A percentile compares a stretch with the other conserved stretches of the same genome.
These are phyloP conservation scores for Latheticus oryzae DNA, from an alignment of 2,888 invertebrate species.

Conservation along the genomic window DNA sequence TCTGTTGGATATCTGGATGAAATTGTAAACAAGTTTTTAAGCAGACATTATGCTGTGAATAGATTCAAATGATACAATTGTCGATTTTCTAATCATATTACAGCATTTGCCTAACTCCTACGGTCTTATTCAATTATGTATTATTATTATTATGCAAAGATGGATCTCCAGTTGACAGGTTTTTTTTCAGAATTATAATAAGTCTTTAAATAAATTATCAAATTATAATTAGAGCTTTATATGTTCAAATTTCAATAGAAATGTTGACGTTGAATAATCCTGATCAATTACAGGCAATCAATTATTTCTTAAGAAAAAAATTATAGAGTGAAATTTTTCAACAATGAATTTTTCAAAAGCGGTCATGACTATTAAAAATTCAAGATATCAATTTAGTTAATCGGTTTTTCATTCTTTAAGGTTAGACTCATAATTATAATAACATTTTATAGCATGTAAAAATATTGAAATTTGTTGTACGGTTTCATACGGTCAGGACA, in stretches of 20 bases:
- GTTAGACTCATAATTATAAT: too few relatives aligned
- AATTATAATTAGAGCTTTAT: conserved; percentile 9
- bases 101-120: conserved; percentile 10
- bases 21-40: too few relatives aligned
- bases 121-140: conserved; percentile 17
- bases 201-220: conserved; percentile 10
- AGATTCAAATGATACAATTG: background rate
- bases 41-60: too few relatives aligned
- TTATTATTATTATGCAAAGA: conserved; percentile 25
- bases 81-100: background rate
- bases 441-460: too few relatives aligned
- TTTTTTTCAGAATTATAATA: conserved; percentile 18
- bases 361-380: too few relatives aligned
- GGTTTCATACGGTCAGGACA: conserved; percentile 11
- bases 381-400: too few relatives aligned
- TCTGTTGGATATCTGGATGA: too few relatives aligned
- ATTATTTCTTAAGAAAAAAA: background rate
- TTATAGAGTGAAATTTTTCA: too few relatives aligned
- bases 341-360: too few relatives aligned
- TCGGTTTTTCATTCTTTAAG: too few relatives aligned
- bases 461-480: background rate
- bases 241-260: conserved; percentile 12
- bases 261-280: conserved; percentile 8
- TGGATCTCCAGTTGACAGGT: conserved; percentile 21
- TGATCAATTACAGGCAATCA: conserved; percentile 1